phyloP scores from a whole-genome alignment of 2,888 invertebrate species.

The Altica lythri region DNA sequence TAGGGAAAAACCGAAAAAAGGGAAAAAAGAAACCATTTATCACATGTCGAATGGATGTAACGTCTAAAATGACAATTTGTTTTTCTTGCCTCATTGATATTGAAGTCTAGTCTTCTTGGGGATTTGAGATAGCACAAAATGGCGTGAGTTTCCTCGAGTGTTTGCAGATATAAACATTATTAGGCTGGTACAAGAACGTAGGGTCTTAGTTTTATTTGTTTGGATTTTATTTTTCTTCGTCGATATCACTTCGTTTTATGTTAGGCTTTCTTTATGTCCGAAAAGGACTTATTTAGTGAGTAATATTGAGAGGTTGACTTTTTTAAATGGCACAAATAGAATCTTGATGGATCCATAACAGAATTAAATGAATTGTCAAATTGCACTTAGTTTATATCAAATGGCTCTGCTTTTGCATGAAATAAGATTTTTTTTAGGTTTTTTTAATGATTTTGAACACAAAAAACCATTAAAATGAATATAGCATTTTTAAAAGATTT shows the following conservation, averaged over 20 bases:
- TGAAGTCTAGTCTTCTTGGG: slow-evolving; percentile 34
- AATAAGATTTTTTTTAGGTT: too few species aligned
- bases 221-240: slow-evolving; percentile 11
- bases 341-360: slow-evolving; percentile 7
- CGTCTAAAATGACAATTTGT: slow-evolving; percentile 52
- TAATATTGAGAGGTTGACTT: slow-evolving; percentile 3
- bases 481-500: too few species aligned
- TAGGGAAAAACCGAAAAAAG: slow-evolving; percentile 16
- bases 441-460: too few species aligned
- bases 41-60: slow-evolving; percentile 45
- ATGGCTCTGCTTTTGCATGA: too few species aligned
- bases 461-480: too few species aligned
- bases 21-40: slow-evolving; percentile 43
- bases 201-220: slow-evolving; percentile 15
- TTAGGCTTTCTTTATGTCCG: slow-evolving; percentile 18
- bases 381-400: too few species aligned
- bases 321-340: slow-evolving; percentile 11
- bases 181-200: slow-evolving; percentile 13
- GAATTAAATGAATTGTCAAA: slow-evolving; percentile 4
- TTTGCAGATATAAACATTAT: slow-evolving; percentile 22
- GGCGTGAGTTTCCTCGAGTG: slow-evolving; percentile 17
- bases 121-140: slow-evolving; percentile 19
- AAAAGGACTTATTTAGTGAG: slow-evolving; percentile 8
- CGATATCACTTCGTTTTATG: slow-evolving; percentile 17
- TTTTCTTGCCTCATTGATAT: slow-evolving; percentile 51